Conservation (phyloP, 30 jellyfish, hydroid and myxozoan genomes). For the Aurelia coerulea region DNA sequence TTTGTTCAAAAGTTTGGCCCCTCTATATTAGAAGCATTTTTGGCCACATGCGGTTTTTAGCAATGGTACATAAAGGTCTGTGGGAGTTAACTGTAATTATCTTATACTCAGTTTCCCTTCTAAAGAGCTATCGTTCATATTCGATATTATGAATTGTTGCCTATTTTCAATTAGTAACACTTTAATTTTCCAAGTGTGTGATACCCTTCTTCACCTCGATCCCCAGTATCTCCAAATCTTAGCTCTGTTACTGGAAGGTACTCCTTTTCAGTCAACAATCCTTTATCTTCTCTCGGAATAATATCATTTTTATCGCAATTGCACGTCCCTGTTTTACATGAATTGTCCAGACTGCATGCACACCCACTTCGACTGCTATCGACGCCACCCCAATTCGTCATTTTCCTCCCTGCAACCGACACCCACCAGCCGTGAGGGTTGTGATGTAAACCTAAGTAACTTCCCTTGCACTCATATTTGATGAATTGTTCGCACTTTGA, state of each 20-base stretch:
- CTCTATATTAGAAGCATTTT: too few relatives aligned
- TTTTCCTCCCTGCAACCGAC: constrained; percentile 17
- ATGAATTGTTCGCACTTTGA: constrained; percentile 10
- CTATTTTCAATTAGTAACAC: background rate
- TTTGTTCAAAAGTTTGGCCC: too few relatives aligned
- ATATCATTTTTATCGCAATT: constrained; percentile 35
- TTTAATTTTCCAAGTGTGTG: constrained; percentile 29
- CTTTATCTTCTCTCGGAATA: constrained; percentile 18
- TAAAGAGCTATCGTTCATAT: too few relatives aligned
- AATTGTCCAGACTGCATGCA: constrained; percentile 21
- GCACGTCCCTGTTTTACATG: constrained; percentile 18
- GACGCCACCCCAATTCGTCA: constrained; percentile 45
- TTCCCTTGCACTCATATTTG: constrained; percentile 26
- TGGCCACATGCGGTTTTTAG: too few relatives aligned
- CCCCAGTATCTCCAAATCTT: constrained; percentile 61
- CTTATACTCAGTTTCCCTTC: too few relatives aligned
- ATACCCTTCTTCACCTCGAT: constrained; percentile 9
- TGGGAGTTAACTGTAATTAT: too few relatives aligned
- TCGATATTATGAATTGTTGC: too few relatives aligned
- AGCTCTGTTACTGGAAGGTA: constrained; percentile 51
- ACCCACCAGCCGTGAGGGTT: constrained; percentile 40
- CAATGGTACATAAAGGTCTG: too few relatives aligned
- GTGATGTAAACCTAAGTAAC: background rate
- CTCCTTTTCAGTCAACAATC: constrained; percentile 23
- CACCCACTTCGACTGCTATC: constrained; percentile 11